Base-by-base conservation (phyloP, 2,113 vertebrate species). In the Eurystomus gularis region DNA sequence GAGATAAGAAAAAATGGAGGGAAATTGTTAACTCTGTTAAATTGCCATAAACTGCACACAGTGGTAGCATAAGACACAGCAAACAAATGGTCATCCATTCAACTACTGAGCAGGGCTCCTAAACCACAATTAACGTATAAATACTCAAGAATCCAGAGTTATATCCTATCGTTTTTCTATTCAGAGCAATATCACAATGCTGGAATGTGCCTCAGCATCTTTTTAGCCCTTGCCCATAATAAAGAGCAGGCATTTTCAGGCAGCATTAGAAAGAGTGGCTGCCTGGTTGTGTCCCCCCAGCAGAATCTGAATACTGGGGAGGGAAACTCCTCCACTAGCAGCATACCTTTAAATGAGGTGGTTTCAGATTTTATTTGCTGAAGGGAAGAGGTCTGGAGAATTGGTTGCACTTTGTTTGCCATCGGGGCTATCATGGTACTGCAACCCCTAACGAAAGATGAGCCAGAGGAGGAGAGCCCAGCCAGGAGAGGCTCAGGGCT, bases 1-100 rank as follows among this genome's bases (percentile, higher is more conserved):
- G 93, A 93, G 77, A 86, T 94, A 92, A 96, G 94, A 97, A 95
- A 96, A 96, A 94, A 73, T 73, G 69, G 93, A 93, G 85, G 60
- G 82, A 87, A 93, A 79, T 88, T 33, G 76, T 96, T 92, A 94
- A 94, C 70, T 81, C 93, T 60, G 79, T 73, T 87, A 95, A 87
- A 95, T 81, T 80, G 73, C 88, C 52, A 78, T 89, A 89, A 95
- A 86, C 84, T 80, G 48, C 62, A 18, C 51, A 77, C 82, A 92
- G 40, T 54, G n/a, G 25, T 68, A 84, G 70, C 60, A 61, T 69
- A 72, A 94, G 85, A 80, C 7, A 26, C 23, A 81, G 77, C 61
- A 88, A 82, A 96, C 79, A 94, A 96, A 91, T 26, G 44, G 84
- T 90, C 86, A 62, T 44, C 94, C 75, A 71, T 60, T 91, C 73